Base-by-base conservation (phyloP, 1,140 invertebrate species). In the Drosophila yakuba region DNA sequence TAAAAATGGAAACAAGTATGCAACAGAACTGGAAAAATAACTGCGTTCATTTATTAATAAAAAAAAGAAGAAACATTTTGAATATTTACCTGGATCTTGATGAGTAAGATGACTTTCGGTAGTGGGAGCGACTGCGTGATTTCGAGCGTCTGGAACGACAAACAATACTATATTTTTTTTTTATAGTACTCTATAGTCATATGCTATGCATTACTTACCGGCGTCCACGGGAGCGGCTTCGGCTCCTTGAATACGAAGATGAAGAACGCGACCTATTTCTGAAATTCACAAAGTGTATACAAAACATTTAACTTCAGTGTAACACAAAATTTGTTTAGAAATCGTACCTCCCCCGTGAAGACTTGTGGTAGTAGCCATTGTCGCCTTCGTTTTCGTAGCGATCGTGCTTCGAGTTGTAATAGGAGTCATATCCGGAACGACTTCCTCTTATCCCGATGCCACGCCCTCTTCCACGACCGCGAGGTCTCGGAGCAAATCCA, bases 201-300 rank as follows among this genome's bases (percentile, higher is more conserved):
- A 38, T 59, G 12, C 12, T 3, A 17, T 11, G 41, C 10, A 15
- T 23, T 55, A 80, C 80, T 81, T 71, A 90, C 62, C 83, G 74
- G 7, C 74, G 89, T 35, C 92, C 93, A 7, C 93, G 80, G 6
- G 92, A 93, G 14, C 91, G 92, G 20, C 93, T 93, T 2, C 93
- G 93, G 72, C 93, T 93, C 7, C 90, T 76, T 0, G 90, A 91
- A 54, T 91, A 81, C 0, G 79, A 78, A 1, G 89, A 89, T 17
- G 61, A 73, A 3, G 90, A 91, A 76, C 35, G 92, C 74, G 80
- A 68, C 82, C 93, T 41, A 93, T 80, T 66, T 92, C 94, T 56
- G 91, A 83, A 75, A n/a, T 12, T 17, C 4, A 47, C 17, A 28
- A 23, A n/a, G 32, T 10, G 7, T 8, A 28, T 6, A 25, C 0